These are phyloP conservation scores for Synaphobranchus kaupii DNA, from an alignment of 2,797 vertebrate species.

Conservation along the genomic window DNA sequence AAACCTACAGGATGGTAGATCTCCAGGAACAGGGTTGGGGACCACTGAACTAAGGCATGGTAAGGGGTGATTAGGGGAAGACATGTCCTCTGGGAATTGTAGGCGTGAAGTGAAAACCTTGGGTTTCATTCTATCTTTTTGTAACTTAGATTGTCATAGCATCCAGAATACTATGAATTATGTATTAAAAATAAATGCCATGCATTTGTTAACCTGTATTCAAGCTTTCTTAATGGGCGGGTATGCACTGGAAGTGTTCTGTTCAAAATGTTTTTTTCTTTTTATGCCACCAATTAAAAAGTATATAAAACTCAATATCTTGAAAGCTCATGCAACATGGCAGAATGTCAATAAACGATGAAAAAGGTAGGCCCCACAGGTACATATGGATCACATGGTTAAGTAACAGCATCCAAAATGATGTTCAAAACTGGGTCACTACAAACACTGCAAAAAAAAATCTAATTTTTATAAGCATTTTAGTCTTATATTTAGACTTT, in stretches of 20 bases:
- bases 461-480: too few relatives aligned
- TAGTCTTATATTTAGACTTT: too few relatives aligned
- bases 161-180: slow-evolving; percentile 2
- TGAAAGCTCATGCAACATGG: too few relatives aligned
- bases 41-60: too few relatives aligned
- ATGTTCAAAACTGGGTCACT: background rate
- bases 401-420: background rate
- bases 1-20: too few relatives aligned
- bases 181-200: slow-evolving; percentile 21
- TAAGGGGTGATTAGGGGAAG: background rate
- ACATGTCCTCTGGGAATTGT: background rate
- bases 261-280: background rate
- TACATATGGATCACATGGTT: background rate
- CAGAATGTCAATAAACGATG: background rate
- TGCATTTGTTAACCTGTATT: background rate
- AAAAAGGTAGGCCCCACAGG: background rate
- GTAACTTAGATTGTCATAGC: slow-evolving; percentile 8
- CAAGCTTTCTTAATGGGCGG: background rate
- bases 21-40: too few relatives aligned
- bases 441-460: background rate
- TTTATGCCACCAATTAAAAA: background rate
- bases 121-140: background rate
- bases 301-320: background rate
- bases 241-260: background rate
- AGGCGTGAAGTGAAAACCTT: background rate